These are phyloP conservation scores for Trinorchestia longiramus DNA, from an alignment of 1,140 invertebrate species.

Conservation along the genomic window DNA sequence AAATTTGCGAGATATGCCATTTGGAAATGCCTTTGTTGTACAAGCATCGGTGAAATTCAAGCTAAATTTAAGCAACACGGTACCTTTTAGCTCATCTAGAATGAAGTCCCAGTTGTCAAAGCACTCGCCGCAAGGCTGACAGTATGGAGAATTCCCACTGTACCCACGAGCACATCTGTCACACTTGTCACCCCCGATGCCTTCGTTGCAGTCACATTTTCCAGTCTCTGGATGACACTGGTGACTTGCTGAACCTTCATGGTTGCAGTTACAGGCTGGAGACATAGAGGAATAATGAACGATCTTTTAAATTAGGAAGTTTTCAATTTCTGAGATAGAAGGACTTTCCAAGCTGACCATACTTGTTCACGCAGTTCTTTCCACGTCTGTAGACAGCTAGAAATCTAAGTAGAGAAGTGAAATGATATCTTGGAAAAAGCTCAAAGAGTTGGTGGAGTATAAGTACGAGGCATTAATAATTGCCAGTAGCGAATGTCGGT, in stretches of 20 bases:
- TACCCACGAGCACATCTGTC: slow-evolving; percentile 95
- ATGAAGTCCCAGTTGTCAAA: slow-evolving; percentile 98
- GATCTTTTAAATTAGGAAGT: slow-evolving; percentile 71
- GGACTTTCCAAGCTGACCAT: not conserved
- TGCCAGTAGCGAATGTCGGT: too few relatives aligned
- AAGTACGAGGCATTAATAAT: slow-evolving; percentile 69
- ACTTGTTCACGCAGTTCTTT: slow-evolving; percentile 70
- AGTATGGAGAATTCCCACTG: slow-evolving; percentile 89
- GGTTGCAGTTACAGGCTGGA: slow-evolving; percentile 79
- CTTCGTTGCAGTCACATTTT: slow-evolving; percentile 87
- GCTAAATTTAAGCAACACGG: slow-evolving; percentile 69
- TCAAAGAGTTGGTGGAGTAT: not conserved
- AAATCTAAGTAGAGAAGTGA: not conserved
- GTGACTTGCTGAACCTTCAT: slow-evolving; percentile 83
- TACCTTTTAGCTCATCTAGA: slow-evolving; percentile 79
- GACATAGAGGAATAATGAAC: not conserved
- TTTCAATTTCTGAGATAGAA: not conserved
- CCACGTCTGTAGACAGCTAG: not conserved
- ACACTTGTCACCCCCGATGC: slow-evolving; percentile 95
- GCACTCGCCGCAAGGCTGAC: slow-evolving; percentile 96
- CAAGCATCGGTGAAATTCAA: too few relatives aligned
- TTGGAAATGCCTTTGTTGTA: too few relatives aligned
- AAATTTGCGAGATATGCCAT: too few relatives aligned
- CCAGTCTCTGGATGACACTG: slow-evolving; percentile 91
- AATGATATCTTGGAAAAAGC: not conserved